phyloP scores from a whole-genome alignment of 2,113 vertebrate species.

The Oncorhynchus tshawytscha region DNA sequence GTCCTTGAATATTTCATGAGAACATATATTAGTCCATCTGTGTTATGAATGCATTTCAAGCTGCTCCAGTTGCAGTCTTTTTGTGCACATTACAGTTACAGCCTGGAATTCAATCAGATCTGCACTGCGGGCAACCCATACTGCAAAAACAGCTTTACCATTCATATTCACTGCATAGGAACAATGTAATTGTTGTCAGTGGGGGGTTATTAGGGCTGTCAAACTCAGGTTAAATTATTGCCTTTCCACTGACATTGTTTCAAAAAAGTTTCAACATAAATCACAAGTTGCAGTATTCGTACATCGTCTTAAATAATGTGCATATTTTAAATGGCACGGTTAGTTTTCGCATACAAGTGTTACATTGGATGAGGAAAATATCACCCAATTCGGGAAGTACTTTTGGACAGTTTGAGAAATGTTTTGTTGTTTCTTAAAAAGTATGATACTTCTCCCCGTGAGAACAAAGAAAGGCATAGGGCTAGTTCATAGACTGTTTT shows the following conservation, averaged over 20 bases:
- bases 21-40: conserved; percentile 62
- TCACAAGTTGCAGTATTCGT: no score
- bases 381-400: no score
- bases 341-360: no score
- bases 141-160: conserved; percentile 24
- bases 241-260: no score
- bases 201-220: not conserved
- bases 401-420: not conserved
- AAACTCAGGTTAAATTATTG: no score
- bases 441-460: conserved; percentile 50
- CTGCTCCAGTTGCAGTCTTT: conserved; percentile 26
- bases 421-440: conserved; percentile 28
- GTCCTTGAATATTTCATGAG: conserved; percentile 74
- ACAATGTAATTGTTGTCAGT: not conserved
- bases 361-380: no score
- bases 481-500: conserved; percentile 80
- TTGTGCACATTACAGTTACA: conserved; percentile 36
- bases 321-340: conserved; percentile 31
- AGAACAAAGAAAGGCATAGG: not conserved
- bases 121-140: conserved; percentile 1
- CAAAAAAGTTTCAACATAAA: no score
- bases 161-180: not conserved
- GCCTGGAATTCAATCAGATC: conserved; percentile 13
- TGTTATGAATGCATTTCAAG: conserved; percentile 62
- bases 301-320: no score